phyloP scores from a whole-genome alignment of 1,140 invertebrate species.

The Solenopsis fugax region DNA sequence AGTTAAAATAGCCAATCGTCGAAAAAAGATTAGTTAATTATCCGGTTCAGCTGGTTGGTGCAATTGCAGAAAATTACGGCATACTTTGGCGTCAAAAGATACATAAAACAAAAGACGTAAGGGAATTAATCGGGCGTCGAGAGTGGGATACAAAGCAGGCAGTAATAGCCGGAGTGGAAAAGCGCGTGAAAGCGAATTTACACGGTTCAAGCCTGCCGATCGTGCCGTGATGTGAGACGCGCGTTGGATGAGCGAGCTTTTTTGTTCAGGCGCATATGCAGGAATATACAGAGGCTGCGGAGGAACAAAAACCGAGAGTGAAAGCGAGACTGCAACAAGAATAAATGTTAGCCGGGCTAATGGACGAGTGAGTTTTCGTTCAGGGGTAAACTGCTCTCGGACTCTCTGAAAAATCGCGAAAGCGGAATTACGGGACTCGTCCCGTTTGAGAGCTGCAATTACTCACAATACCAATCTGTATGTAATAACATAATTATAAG shows the following conservation, averaged over 20 bases:
- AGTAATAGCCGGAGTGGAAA: slow-evolving; percentile 24
- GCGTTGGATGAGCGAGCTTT: neutral
- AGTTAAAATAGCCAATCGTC: slow-evolving; percentile 24
- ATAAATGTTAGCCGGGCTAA: slow-evolving; percentile 24
- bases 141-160: slow-evolving; percentile 18
- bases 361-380: slow-evolving; percentile 21
- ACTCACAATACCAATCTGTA: slow-evolving; percentile 28
- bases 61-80: slow-evolving; percentile 19
- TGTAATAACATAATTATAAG: slow-evolving; percentile 56
- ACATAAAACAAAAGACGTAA: neutral
- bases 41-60: neutral
- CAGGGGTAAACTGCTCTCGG: neutral
- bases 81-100: neutral
- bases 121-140: slow-evolving; percentile 30
- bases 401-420: slow-evolving; percentile 32
- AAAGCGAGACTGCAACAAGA: slow-evolving; percentile 28
- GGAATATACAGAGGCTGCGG: neutral
- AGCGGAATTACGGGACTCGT: neutral
- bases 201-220: slow-evolving; percentile 21
- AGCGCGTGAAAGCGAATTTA: slow-evolving; percentile 42
- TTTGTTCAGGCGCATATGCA: neutral
- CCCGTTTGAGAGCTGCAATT: slow-evolving; percentile 23
- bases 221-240: too few relatives aligned
- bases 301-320: slow-evolving; percentile 2
- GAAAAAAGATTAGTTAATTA: slow-evolving; percentile 32